Evolutionary conservation across 2,888 invertebrate genomes (phyloP).

Genomic region (Micoletzkya japonica): DNA sequence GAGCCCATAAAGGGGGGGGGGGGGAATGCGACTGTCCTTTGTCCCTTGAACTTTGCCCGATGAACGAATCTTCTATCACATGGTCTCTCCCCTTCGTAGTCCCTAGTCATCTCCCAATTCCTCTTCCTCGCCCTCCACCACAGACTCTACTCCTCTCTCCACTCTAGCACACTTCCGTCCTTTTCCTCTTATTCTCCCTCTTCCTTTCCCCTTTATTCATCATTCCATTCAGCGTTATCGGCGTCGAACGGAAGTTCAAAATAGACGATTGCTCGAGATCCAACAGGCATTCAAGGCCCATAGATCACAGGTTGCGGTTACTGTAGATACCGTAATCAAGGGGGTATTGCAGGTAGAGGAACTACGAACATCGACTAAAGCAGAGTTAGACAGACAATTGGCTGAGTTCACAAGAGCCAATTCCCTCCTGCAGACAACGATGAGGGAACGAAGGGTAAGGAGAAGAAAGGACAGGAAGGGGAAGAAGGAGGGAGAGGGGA

Average conservation of each 20-base stretch:
- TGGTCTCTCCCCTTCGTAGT: background rate
- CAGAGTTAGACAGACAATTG: slow-evolving; percentile 23
- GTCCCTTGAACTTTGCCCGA: too few species aligned
- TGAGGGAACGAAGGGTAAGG: too few species aligned
- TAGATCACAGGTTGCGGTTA: slow-evolving; percentile 14
- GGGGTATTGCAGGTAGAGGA: background rate
- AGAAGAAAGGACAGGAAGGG: too few species aligned
- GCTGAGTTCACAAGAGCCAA: slow-evolving; percentile 21
- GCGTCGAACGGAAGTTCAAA: slow-evolving; percentile 16
- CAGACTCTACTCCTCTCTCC: background rate
- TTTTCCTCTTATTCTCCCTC: background rate
- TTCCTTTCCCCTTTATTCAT: background rate
- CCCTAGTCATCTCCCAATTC: slow-evolving; percentile 10
- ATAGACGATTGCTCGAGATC: slow-evolving; percentile 18
- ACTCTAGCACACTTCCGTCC: background rate
- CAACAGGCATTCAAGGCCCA: slow-evolving; percentile 26
- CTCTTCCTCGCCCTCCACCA: background rate
- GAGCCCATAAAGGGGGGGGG: too few species aligned
- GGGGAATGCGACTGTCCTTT: too few species aligned
- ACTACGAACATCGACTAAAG: slow-evolving; percentile 9
- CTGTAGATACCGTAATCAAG: background rate
- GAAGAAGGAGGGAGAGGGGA: too few species aligned
- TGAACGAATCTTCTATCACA: background rate
- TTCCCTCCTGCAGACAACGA: slow-evolving; percentile 1
- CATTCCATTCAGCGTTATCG: slow-evolving; percentile 16